Evolutionary conservation across 2,888 invertebrate genomes (phyloP), one percentile per base, ranked within the genome.

Genomic region (Pristionchus japonicus): DNA sequence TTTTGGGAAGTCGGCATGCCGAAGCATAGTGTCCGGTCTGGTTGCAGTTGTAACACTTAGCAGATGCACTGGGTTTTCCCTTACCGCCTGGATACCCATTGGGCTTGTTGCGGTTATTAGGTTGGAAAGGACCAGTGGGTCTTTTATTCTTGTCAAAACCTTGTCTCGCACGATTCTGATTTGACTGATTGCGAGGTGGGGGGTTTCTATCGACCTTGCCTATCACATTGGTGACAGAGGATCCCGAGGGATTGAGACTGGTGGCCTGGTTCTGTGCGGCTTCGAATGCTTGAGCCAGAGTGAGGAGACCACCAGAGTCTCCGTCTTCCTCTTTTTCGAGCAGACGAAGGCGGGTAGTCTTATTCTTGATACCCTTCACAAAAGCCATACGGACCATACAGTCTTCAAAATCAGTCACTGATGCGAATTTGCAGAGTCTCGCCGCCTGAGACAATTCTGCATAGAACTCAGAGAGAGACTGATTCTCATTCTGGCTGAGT

Each of bases 231-330:
- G 27, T 4, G 9, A 64, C 7, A 7, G 64, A 27, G 7, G 11
- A 4, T 64, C 64, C 40, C 20, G 74, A 9, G 37, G 23, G 27
- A 4, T 34, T 23, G 2, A 40, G 4, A 40, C 43, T 43, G 11
- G 43, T 43, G 43, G 40, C 74, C 7, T 74, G 77, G 7, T 43
- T 47, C 20, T 82, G 82, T 23, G 82, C 82, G 3, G 37, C 82
- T 27, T 82, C 82, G n/a, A 82, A 49, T 17, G 82, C 82, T 40
- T 82, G 82, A 7, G 82, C 82, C 6, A 34, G 20, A 15, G 82
- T 31, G 17, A 82, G 82, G 17, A 82, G 82, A 6, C 27, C 20
- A 3, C n/a, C 15, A 2, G 82, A 47, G 34, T 7, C 31, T 3
- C 34, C 37, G 1, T 82, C 40, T 9, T 47, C 47, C n/a, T 82